Percentiles rank a stretch among this genome's conserved stretches.
Evolutionary conservation across 2,888 invertebrate genomes (phyloP).

Genomic region (Gerosis bhagava): DNA sequence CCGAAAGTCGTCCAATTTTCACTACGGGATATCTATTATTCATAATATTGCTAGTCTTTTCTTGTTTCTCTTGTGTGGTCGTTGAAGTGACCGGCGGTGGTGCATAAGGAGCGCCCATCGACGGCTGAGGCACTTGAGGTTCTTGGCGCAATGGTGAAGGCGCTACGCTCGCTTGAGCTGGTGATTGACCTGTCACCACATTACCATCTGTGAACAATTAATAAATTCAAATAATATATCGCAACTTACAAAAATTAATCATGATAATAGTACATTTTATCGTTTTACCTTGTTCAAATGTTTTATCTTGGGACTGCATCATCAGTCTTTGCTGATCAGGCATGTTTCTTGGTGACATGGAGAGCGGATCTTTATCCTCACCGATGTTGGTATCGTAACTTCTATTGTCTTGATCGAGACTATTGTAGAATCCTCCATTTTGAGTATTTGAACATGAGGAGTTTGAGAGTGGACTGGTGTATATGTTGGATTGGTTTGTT

Average conservation of each 20-base stretch:
- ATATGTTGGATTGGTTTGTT: slow-evolving; percentile 66
- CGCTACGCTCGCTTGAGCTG: slow-evolving; percentile 84
- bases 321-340: slow-evolving; percentile 58
- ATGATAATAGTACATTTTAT: no score
- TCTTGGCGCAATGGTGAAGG: slow-evolving; percentile 78
- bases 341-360: slow-evolving; percentile 68
- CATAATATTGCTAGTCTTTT: slow-evolving; percentile 51
- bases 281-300: slow-evolving; percentile 70
- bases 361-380: slow-evolving; percentile 74
- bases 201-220: slow-evolving; percentile 60
- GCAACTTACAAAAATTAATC: no score
- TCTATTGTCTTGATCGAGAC: slow-evolving; percentile 64
- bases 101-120: slow-evolving; percentile 72
- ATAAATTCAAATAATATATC: no score
- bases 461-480: slow-evolving; percentile 62
- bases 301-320: slow-evolving; percentile 64
- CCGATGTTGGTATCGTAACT: slow-evolving; percentile 62
- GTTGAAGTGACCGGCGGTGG: slow-evolving; percentile 43
- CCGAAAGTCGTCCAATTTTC: slow-evolving; percentile 74
- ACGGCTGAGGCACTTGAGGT: slow-evolving; percentile 76
- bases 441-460: slow-evolving; percentile 64
- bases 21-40: slow-evolving; percentile 74
- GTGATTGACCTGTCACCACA: slow-evolving; percentile 79
- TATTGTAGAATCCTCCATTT: slow-evolving; percentile 76
- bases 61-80: slow-evolving; percentile 57